These are phyloP conservation scores for Engraulis encrasicolus DNA, from an alignment of 2,113 vertebrate genomes.

Conservation along the genomic window DNA sequence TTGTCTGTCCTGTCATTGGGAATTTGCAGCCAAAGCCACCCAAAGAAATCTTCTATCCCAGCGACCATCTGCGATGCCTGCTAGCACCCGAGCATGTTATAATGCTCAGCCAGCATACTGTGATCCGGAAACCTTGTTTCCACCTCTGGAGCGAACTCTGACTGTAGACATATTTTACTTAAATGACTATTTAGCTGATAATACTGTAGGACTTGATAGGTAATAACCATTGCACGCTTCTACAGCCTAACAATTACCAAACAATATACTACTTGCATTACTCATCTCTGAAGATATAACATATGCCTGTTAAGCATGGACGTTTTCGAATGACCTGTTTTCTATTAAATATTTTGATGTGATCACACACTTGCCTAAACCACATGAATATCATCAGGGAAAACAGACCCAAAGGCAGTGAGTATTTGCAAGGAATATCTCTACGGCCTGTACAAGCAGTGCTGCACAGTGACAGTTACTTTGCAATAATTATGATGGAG, in stretches of 20 bases:
- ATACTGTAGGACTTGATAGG: neutral
- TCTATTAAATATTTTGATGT: neutral
- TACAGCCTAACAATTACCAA: neutral
- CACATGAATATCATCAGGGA: neutral
- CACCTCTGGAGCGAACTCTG: neutral
- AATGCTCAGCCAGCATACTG: neutral
- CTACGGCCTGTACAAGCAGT: neutral
- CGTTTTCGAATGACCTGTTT: neutral
- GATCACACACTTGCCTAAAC: neutral
- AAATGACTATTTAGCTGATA: neutral
- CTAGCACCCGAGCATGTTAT: neutral
- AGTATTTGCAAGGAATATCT: neutral
- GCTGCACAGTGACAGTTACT: neutral
- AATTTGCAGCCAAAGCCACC: slow-evolving; percentile 12
- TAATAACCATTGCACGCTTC: neutral
- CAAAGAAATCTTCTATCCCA: slow-evolving; percentile 11
- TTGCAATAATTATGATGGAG: neutral
- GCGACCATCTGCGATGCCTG: neutral
- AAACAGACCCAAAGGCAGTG: neutral
- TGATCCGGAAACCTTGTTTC: neutral
- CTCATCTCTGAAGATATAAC: neutral
- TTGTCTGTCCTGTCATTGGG: neutral
- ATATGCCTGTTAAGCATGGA: neutral
- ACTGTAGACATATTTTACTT: neutral
- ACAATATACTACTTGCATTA: neutral